Conservation (phyloP, 2,797 vertebrate genomes). For the Galago senegalensis region DNA sequence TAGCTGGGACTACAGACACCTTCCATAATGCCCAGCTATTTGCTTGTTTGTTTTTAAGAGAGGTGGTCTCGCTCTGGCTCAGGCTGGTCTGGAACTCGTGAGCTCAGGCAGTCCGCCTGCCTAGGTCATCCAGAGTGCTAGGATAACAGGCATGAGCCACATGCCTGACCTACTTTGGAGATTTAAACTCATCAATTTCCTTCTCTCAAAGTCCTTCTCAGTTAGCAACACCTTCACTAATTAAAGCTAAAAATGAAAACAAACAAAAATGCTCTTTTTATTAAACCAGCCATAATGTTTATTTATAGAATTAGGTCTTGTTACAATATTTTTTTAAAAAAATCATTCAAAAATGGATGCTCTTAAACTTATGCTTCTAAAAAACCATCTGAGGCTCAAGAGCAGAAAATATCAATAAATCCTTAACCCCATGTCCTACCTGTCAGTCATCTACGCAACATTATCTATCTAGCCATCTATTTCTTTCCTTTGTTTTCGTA, state of each 20-base stretch:
- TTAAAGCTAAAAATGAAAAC: neutral
- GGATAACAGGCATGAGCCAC: no score
- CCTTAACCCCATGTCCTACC: neutral
- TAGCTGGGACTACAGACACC: no score
- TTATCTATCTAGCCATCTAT: neutral
- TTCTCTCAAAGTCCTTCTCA: neutral
- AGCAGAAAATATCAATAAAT: neutral
- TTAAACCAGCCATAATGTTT: neutral
- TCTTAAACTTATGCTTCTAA: neutral
- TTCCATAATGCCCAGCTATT: no score
- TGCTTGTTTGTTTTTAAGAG: no score
- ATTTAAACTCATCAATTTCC: neutral
- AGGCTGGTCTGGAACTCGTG: no score
- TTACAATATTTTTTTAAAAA: slow-evolving; percentile 39
- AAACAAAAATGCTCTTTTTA: neutral
- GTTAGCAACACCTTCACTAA: neutral
- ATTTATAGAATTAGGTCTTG: slow-evolving; percentile 5
- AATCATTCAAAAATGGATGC: neutral
- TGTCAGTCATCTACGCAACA: neutral
- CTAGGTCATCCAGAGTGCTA: no score
- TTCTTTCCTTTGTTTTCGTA: neutral
- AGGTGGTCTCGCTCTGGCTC: no score
- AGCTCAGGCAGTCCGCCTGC: no score
- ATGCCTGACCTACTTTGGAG: neutral
- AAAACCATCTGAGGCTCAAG: neutral